Base-by-base conservation (phyloP, 2,113 vertebrate species). In the Megaptera novaeangliae region DNA sequence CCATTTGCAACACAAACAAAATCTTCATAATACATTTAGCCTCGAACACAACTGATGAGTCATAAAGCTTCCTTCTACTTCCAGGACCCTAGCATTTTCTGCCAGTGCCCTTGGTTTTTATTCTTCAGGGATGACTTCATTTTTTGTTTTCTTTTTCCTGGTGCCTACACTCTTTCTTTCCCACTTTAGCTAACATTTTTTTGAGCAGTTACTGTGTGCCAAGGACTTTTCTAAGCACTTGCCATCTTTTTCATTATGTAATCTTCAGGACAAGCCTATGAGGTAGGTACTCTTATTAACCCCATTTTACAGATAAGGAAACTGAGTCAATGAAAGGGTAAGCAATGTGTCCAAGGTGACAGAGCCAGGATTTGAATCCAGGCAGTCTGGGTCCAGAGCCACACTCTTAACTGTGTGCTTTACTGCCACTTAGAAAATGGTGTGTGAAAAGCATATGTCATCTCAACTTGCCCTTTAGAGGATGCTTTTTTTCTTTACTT, bases 231-330 rank as follows among this genome's bases (percentile, higher is more conserved):
- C 44, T 94, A 44, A 96, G 68, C 64, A 84, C 49, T 91, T 86
- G 41, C 72, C 86, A 72, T 95, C 66, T 77, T 94, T 95, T 94
- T 78, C 55, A 66, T 82, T 68, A 78, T 63, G 23, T 69, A 93
- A 52, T 93, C 72, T 93, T 89, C 86, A 74, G 82, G 92, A 69
- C 55, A 93, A 93, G 75, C 52, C 52, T 72, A 17, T 69, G 90
- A 96, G 92, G 92, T 98, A 96, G 95, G 83, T 97, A 96, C 36
- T 69, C n/a, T 69, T 77, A 86, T 74, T 75, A 93, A 86, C 29
- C 82, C 17, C n/a, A 10, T 92, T 97, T 95, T 94, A 93, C 36
- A 91, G 68, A 93, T 61, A 82, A 94, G 77, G 84, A 94, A 82
- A 85, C 75, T 72, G 84, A 96, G 63, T 91, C 72, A 46, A 15